Percentiles rank a stretch among this genome's conserved stretches.
These are phyloP conservation scores for Benitochromis conjunctus DNA, from an alignment of 2,113 vertebrate genomes.

Conservation along the genomic window DNA sequence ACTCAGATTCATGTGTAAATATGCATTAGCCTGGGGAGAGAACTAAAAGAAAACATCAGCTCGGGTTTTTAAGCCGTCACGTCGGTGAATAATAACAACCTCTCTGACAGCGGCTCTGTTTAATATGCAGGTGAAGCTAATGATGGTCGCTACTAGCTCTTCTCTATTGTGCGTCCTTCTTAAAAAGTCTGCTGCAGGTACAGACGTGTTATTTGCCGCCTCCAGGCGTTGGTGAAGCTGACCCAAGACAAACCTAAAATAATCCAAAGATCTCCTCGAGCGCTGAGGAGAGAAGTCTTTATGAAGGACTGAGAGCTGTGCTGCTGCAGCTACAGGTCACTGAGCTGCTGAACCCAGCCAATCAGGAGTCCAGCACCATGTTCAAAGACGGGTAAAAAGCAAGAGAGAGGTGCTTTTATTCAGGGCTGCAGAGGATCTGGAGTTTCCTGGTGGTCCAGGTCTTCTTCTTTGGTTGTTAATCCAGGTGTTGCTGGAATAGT, in stretches of 20 bases:
- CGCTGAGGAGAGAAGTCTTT: background rate
- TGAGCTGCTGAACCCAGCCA: background rate
- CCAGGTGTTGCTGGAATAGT: background rate
- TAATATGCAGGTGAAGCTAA: slow-evolving; percentile 24
- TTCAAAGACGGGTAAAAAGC: background rate
- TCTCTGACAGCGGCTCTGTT: background rate
- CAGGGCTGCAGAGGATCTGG: background rate
- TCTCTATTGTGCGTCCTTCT: background rate
- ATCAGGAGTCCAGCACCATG: background rate
- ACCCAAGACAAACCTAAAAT: background rate
- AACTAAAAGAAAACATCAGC: slow-evolving; percentile 25
- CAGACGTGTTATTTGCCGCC: background rate
- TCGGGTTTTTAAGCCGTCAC: background rate
- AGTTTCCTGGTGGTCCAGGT: background rate
- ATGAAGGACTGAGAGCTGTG: background rate
- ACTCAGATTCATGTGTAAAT: slow-evolving; percentile 14
- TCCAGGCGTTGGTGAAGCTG: background rate
- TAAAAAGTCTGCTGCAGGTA: background rate
- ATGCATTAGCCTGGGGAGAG: slow-evolving; percentile 6
- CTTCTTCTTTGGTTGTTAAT: background rate
- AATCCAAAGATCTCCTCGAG: background rate
- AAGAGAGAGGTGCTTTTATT: background rate
- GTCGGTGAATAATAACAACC: background rate
- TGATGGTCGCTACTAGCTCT: background rate
- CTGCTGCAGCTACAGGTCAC: background rate